These are phyloP conservation scores for Eudasyphora cyanicolor DNA, from an alignment of 2,888 invertebrate genomes.

Conservation along the genomic window DNA sequence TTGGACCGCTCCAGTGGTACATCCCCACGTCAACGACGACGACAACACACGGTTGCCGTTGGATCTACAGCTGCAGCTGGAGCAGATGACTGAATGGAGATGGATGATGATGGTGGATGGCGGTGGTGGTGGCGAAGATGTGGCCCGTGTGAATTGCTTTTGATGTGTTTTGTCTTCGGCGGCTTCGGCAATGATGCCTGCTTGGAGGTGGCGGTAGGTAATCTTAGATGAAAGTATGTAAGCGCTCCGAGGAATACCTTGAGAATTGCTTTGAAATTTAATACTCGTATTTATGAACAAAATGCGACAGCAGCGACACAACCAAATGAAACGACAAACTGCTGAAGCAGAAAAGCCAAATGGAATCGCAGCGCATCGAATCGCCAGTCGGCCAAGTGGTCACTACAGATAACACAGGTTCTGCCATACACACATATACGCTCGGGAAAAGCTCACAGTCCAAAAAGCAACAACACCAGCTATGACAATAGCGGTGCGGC, in stretches of 20 bases:
- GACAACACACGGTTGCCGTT: no score
- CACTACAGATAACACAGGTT: neutral
- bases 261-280: conserved; percentile 60
- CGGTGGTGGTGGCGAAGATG: neutral
- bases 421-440: no score
- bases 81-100: no score
- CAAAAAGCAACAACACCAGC: neutral
- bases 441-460: neutral
- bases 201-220: conserved; percentile 14
- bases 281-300: conserved; percentile 30
- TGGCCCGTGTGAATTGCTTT: conserved; percentile 30
- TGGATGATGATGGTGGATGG: no score
- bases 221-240: conserved; percentile 53
- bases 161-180: conserved; percentile 33
- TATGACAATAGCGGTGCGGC: neutral
- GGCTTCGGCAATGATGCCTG: neutral
- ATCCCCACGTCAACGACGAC: no score
- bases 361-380: no score
- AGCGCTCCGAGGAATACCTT: conserved; percentile 28
- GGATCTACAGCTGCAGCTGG: neutral
- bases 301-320: conserved; percentile 1
- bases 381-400: neutral
- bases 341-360: neutral
- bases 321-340: neutral
- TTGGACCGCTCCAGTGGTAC: neutral